Base-by-base conservation (phyloP, 1,140 invertebrate genomes). In the Dufourea novaeangliae region DNA sequence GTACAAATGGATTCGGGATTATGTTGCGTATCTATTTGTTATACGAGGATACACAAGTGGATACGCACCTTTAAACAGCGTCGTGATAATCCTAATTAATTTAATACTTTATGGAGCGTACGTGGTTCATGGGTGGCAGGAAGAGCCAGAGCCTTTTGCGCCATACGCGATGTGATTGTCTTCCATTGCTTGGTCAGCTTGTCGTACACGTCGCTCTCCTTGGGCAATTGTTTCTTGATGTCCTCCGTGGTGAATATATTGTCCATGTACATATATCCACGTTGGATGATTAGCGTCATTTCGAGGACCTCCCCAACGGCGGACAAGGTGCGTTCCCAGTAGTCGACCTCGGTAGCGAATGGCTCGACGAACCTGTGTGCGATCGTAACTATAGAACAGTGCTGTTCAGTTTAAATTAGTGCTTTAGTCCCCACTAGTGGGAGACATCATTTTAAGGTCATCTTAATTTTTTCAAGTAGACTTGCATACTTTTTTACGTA, bases 201-300 rank as follows among this genome's bases (percentile, higher is more conserved):
- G 89, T 96, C 94, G 92, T 97, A 97, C 84, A 96, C 94, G 85
- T 94, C 93, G 2, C 95, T 94, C 92, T 97, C 97, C 67, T 94
- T 93, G 1, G 97, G 97, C 46, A 98, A 90, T 89, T 98, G 97
- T 82, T 96, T 95, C 85, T 96, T 93, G 70, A 98, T 97, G 89
- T 98, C 96, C 91, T 97, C 96, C 2, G 96, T 95, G 83, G 92
- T 93, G 91, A 98, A 97, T 86, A 98, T 97, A 89, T 96, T 97
- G 93, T 97, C 96, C 32, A 98, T 97, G 88, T 97, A 97, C 56
- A 97, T 92, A 93, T 96, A 97, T 79, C 96, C 94, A 54, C 95
- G 93, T 92, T 98, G 97, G 3, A 97, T 96, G 85, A 93, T 93
- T 11, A 97, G 90, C 25, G 95, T 93, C 82, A 95, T 94, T 93